Percentiles rank a stretch among this genome's conserved stretches.
Conservation (phyloP, 2,888 invertebrate genomes). For the Helleia helle region DNA sequence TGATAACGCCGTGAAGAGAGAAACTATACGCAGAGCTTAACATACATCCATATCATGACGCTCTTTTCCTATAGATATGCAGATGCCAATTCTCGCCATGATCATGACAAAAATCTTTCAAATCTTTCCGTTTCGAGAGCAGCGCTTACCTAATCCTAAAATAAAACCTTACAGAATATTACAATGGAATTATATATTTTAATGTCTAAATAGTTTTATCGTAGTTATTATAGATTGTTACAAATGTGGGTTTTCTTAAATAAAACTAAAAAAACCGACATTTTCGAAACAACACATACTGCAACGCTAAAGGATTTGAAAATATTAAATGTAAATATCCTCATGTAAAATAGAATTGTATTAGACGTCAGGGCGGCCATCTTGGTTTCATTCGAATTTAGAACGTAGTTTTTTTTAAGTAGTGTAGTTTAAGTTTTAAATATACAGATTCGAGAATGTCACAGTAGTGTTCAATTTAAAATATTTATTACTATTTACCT, state of each 20-base stretch:
- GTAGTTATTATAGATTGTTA: background rate
- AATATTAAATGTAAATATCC: slow-evolving; percentile 23
- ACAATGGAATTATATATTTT: background rate
- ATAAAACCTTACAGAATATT: background rate
- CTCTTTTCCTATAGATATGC: too few species aligned
- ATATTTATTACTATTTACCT: too few species aligned
- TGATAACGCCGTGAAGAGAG: too few species aligned
- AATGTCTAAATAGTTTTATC: background rate
- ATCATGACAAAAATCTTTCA: too few species aligned
- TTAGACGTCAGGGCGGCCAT: slow-evolving; percentile 19
- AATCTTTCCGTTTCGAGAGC: too few species aligned
- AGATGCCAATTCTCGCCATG: too few species aligned
- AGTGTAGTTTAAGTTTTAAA: too few species aligned
- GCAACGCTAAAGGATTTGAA: slow-evolving; percentile 71
- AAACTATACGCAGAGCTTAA: too few species aligned
- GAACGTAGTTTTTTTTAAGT: background rate
- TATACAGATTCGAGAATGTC: too few species aligned
- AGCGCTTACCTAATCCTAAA: too few species aligned
- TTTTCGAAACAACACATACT: slow-evolving; percentile 34
- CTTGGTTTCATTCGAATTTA: background rate
- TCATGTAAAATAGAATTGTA: slow-evolving; percentile 41
- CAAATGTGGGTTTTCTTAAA: slow-evolving; percentile 26
- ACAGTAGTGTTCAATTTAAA: too few species aligned
- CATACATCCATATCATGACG: too few species aligned
- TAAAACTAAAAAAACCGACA: slow-evolving; percentile 12